Evolutionary conservation across 2,797 vertebrate genomes (phyloP), one percentile per base, ranked within the genome.

Genomic region (Echiichthys vipera): DNA sequence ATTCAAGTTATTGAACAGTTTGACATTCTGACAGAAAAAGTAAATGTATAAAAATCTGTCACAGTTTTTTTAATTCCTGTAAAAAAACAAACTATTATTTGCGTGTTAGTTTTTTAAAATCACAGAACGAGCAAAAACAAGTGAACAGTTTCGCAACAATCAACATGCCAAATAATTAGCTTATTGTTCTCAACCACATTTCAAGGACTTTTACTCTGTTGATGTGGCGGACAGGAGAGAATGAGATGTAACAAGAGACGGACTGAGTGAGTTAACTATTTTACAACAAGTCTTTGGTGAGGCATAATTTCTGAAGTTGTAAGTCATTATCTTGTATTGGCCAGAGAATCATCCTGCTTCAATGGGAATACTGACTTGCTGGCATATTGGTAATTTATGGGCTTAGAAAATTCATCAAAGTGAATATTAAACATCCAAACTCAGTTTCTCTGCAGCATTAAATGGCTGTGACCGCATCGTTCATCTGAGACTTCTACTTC

Each of bases 1-100:
- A 84, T 58, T 83, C 40, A 77, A 81, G 71, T 65, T 76, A 65
- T 65, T 77, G 40, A 51, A 72, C 71, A 71, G 65, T 42, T 78
- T 80, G 67, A 71, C 55, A 83, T 40, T 71, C 65, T 68, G 55
- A 70, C 27, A 46, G 25, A 3, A 17, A 37, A 55, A 56, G 39
- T 22, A 13, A 22, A 18, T 14, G 11, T 36, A 13, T 72, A 62
- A 74, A 74, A 80, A 81, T 71, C 25, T 17, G 32, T 67, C 51
- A 54, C 22, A 69, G 45, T 25, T 32, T 47, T 22, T 39, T 68
- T 14, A n/a, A 46, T 61, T 39, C 25, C 14, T 14, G 64, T 71
- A 74, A 78, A 27, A 22, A 30, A 22, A 10, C 12, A 32, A 5
- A 5, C 14, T 1, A 1, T 66, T 39, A 59, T 74, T 78, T 75